Percentiles rank a stretch among this genome's conserved stretches.
These are phyloP conservation scores for Periplaneta americana DNA, from an alignment of 1,140 invertebrate genomes.

Conservation along the genomic window DNA sequence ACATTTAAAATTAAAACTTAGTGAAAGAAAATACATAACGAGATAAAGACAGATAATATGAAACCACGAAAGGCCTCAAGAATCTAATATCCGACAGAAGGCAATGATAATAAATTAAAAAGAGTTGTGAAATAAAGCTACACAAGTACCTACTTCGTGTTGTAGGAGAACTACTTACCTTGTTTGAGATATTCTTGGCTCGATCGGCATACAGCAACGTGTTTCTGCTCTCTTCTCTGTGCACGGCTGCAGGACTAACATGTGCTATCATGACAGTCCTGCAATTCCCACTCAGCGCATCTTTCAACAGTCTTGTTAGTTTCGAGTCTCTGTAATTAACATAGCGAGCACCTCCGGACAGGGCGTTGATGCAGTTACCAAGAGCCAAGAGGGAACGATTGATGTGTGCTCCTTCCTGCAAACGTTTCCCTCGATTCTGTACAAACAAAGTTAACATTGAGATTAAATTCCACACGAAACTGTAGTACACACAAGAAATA, in stretches of 20 bases:
- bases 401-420: slow-evolving; percentile 93
- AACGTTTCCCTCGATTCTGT: slow-evolving; percentile 79
- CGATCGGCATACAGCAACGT: slow-evolving; percentile 91
- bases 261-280: slow-evolving; percentile 95
- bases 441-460: too few species aligned
- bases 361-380: slow-evolving; percentile 92
- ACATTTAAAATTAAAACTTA: too few species aligned
- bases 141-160: neutral
- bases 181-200: slow-evolving; percentile 82
- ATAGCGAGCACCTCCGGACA: slow-evolving; percentile 79
- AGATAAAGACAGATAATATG: too few species aligned
- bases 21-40: too few species aligned
- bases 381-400: slow-evolving; percentile 87
- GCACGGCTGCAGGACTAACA: slow-evolving; percentile 69
- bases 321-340: slow-evolving; percentile 96
- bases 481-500: too few species aligned
- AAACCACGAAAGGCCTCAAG: too few species aligned
- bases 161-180: slow-evolving; percentile 26
- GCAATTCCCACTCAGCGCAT: slow-evolving; percentile 88
- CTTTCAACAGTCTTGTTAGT: slow-evolving; percentile 75
- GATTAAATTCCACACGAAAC: too few species aligned
- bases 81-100: too few species aligned
- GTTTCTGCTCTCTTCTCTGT: slow-evolving; percentile 87
- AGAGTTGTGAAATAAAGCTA: too few species aligned
- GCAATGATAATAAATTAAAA: too few species aligned